These are phyloP conservation scores for Plebejus melissa DNA, from an alignment of 2,888 invertebrate species.

Conservation along the genomic window DNA sequence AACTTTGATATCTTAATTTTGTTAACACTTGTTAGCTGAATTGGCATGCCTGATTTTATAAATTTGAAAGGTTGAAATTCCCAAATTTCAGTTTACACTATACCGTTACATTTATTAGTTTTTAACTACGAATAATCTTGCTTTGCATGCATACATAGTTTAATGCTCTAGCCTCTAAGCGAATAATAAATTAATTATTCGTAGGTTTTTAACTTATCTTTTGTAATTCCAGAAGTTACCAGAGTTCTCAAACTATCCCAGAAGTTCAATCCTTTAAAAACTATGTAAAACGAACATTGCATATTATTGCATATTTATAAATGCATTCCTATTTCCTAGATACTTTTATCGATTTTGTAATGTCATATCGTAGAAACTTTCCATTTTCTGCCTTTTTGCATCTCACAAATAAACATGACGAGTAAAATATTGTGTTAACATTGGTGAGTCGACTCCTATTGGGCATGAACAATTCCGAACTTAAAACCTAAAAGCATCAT, in stretches of 20 bases:
- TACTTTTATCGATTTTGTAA: not conserved
- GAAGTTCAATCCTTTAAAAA: not conserved
- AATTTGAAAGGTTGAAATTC: not conserved
- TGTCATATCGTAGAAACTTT: constrained; percentile 3
- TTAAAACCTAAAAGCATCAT: constrained; percentile 45
- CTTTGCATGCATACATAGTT: no score
- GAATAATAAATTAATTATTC: no score
- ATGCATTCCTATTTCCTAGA: not conserved
- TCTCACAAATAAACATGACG: constrained; percentile 19
- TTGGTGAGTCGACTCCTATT: constrained; percentile 39
- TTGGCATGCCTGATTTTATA: not conserved
- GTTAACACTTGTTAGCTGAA: not conserved
- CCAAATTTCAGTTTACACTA: not conserved
- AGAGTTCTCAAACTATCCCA: not conserved
- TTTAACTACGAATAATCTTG: no score
- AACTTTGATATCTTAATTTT: not conserved
- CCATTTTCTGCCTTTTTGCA: constrained; percentile 14
- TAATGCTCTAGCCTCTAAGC: no score
- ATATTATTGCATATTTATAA: not conserved
- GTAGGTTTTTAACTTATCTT: no score
- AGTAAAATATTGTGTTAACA: constrained; percentile 28
- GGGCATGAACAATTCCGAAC: constrained; percentile 44
- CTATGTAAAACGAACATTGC: not conserved
- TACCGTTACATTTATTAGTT: no score
- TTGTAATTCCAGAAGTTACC: no score